Percentiles rank a stretch among this genome's conserved stretches.
Evolutionary conservation across 2,797 vertebrate species (phyloP).

Genomic region (Acomys russatus): DNA sequence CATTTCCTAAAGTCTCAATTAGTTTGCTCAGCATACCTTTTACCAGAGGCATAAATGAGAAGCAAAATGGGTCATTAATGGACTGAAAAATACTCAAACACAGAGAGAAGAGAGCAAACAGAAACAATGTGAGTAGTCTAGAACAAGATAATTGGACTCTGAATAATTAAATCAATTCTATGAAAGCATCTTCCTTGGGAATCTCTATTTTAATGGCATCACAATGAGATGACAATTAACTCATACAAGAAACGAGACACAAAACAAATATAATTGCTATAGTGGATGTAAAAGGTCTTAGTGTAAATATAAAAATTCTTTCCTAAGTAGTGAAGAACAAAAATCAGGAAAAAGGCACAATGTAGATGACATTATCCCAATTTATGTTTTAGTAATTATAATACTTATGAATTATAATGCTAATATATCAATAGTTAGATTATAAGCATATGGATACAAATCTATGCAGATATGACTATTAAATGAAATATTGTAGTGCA

Average conservation of each 20-base stretch:
- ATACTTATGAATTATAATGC: not conserved
- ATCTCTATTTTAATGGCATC: slow-evolving; percentile 49
- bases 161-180: slow-evolving; percentile 69
- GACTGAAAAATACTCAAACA: slow-evolving; percentile 68
- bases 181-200: slow-evolving; percentile 51
- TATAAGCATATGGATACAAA: not conserved
- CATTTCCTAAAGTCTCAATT: slow-evolving; percentile 56
- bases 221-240: slow-evolving; percentile 42
- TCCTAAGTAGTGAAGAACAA: not conserved
- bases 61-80: slow-evolving; percentile 63
- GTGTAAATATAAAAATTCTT: not conserved
- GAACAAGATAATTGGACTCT: slow-evolving; percentile 61
- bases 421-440: not conserved
- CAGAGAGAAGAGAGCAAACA: slow-evolving; percentile 52
- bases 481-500: not conserved
- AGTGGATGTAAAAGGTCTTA: not conserved
- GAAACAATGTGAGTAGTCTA: slow-evolving; percentile 67
- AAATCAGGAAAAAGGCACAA: not conserved
- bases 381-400: not conserved
- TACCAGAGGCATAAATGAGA: slow-evolving; percentile 65
- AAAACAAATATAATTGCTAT: slow-evolving; percentile 50
- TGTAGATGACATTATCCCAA: not conserved
- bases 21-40: slow-evolving; percentile 51
- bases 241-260: slow-evolving; percentile 28
- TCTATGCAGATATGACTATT: not conserved